Base-by-base conservation (phyloP, 1,140 invertebrate genomes). In the Hestina assimilis region DNA sequence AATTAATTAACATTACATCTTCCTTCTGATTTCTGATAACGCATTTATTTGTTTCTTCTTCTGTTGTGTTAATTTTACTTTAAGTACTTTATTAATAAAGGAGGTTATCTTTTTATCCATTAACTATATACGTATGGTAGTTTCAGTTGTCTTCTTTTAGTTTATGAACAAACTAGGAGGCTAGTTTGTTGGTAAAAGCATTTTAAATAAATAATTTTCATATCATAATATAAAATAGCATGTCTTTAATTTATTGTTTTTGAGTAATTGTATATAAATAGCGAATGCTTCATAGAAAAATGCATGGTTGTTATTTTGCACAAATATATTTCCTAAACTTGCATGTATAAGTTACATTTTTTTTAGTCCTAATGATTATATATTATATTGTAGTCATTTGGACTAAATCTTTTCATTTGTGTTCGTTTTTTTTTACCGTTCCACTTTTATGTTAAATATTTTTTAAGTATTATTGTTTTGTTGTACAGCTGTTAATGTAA, bases 401-500 rank as follows among this genome's bases (percentile, higher is more conserved):
- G n/a, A n/a, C n/a, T n/a, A n/a, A n/a, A n/a, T n/a, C n/a, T n/a
- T n/a, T n/a, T n/a, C n/a, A n/a, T n/a, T n/a, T n/a, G n/a, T n/a
- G n/a, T n/a, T n/a, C n/a, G 14, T 28, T n/a, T 50, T 8, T 48
- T 48, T 52, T 38, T 38, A 40, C 23, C 24, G 23, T 19, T 28
- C 58, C 15, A 41, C 42, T 48, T 50, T 60, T 62, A 48, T 64
- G 59, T 63, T 68, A 61, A 59, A 54, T 56, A 60, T 28, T 67
- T 53, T 59, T 68, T 56, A 65, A 73, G 54, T 66, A 57, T 69
- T 68, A 57, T 72, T 70, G 52, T 67, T 66, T 58, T 72, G 63
- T 80, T 77, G 62, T 73, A 56, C 64, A 71, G 63, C 56, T 83
- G 77, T 83, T 77, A 72, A 79, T 78, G 72, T 54, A 35, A 63